Conservation (phyloP, 2,113 vertebrate genomes). For the Antechinus flavipes region DNA sequence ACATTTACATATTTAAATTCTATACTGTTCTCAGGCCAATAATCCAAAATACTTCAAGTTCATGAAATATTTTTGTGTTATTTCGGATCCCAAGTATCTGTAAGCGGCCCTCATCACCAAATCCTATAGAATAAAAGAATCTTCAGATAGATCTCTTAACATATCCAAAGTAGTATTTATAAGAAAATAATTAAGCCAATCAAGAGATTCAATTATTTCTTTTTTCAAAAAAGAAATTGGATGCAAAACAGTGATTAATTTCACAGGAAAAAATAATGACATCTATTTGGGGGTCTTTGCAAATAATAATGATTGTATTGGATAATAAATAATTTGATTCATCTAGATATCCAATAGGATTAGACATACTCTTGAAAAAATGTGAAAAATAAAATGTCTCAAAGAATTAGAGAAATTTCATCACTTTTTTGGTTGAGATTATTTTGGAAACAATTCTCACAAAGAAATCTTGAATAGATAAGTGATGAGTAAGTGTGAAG, state of each 20-base stretch:
- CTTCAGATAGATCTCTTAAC: neutral
- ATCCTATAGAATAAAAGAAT: neutral
- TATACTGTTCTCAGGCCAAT: neutral
- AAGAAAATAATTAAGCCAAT: neutral
- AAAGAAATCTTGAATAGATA: neutral
- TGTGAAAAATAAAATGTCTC: neutral
- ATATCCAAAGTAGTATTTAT: neutral
- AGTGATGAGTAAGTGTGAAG: neutral
- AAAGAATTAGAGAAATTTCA: neutral
- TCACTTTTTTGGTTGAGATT: neutral
- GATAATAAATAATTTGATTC: neutral
- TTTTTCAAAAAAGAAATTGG: neutral
- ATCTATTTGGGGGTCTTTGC: neutral
- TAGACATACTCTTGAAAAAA: neutral
- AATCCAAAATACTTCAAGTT: neutral
- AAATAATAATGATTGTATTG: neutral
- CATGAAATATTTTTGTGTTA: neutral
- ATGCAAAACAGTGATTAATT: neutral
- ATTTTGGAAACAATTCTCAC: neutral
- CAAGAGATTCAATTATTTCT: neutral
- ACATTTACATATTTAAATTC: neutral
- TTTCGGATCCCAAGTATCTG: neutral
- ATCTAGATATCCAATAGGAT: neutral
- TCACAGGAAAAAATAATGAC: neutral
- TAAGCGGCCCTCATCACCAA: neutral